Evolutionary conservation across 2,797 vertebrate genomes (phyloP), one percentile per base, ranked within the genome.

Genomic region (Pagetopsis macropterus): DNA sequence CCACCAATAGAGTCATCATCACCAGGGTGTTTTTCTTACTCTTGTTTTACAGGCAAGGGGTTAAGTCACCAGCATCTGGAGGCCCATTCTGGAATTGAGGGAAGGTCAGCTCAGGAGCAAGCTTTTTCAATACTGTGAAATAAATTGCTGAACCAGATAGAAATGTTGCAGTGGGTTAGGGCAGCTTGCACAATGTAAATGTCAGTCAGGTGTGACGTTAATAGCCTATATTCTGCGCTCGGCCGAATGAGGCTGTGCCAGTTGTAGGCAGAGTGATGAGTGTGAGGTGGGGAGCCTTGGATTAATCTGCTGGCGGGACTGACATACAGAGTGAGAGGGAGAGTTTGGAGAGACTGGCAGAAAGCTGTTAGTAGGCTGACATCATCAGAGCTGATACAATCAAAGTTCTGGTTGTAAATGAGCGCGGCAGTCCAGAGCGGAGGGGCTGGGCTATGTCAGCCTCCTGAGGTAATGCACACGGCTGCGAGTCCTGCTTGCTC

Each of bases 31-130:
- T 92, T 90, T 91, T 91, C 89, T 90, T 90, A 72, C 68, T 88
- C 87, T 79, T 88, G 86, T 87, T 94, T 94, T 89, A 91, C 89
- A 90, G 91, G 91, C 84, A 48, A 86, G 77, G 86, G 88, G 87
- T 93, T 92, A 93, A 92, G 90, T 93, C 93, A 92, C 90, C 86
- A 85, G 85, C 84, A 91, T 87, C 77, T 88, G 84, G 88, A 89
- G 85, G 83, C 82, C 81, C 69, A 80, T 70, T 67, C 81, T 77
- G 59, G 69, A 88, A 79, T 65, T 76, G 63, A 88, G 78, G 73
- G 69, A 66, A 90, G 88, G 87, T 94, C 91, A 92, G 75, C 0
- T 58, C 78, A 65, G 76, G 78, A 83, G 83, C 83, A 87, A 61
- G 48, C 67, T 73, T 79, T 81, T 88, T 82, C 52, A 84, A 65